These are phyloP conservation scores for Bombyx mandarina DNA, from an alignment of 1,140 invertebrate genomes.

Conservation along the genomic window DNA sequence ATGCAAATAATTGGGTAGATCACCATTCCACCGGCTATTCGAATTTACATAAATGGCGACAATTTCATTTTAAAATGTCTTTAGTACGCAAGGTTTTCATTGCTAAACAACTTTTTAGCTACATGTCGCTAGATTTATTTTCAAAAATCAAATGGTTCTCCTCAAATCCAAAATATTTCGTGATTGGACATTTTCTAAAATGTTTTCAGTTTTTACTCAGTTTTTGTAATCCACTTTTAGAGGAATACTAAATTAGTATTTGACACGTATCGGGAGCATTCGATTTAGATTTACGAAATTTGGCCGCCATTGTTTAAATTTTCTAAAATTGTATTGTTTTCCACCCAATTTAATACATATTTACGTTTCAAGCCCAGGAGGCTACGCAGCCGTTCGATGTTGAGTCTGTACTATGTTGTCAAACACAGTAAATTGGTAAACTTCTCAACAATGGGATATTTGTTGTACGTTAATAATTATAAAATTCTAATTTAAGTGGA, in stretches of 20 bases:
- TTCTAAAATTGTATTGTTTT: conserved; percentile 3
- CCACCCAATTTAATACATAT: conserved; percentile 9
- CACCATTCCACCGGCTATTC: neutral
- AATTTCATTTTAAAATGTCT: too few species aligned
- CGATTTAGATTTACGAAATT: conserved; percentile 12
- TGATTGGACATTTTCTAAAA: neutral
- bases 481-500: too few species aligned
- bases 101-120: too few species aligned
- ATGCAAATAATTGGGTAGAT: conserved; percentile 25
- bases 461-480: too few species aligned
- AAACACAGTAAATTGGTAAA: conserved; percentile 2
- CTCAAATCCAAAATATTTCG: neutral
- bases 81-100: too few species aligned
- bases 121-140: too few species aligned
- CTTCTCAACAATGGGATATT: too few species aligned
- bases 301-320: conserved; percentile 1
- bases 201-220: neutral
- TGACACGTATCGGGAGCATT: conserved; percentile 4
- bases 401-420: conserved; percentile 8
- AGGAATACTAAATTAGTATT: neutral
- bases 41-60: neutral
- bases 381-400: conserved; percentile 10
- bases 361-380: conserved; percentile 9
- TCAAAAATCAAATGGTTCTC: too few species aligned
- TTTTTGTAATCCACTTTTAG: neutral